phyloP scores from a whole-genome alignment of 2,888 invertebrate species.

The Incurvaria masculella region DNA sequence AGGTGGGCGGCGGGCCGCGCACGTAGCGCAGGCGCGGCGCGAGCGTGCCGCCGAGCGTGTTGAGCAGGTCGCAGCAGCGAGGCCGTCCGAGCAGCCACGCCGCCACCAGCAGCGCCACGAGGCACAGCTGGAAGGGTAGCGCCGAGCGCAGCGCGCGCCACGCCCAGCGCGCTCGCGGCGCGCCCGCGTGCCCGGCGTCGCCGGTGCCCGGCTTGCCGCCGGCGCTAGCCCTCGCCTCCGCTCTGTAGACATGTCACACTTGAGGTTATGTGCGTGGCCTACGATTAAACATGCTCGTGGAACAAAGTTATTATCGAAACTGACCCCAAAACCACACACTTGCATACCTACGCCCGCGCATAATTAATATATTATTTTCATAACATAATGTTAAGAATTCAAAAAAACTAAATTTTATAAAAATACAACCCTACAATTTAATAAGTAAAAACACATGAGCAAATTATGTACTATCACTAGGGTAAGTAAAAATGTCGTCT shows the following conservation, averaged over 20 bases:
- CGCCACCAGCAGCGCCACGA: conserved; percentile 69
- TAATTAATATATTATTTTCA: too few relatives aligned
- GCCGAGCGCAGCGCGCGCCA: conserved; percentile 74
- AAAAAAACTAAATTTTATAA: too few relatives aligned
- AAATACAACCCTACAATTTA: too few relatives aligned
- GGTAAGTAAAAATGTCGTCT: too few relatives aligned
- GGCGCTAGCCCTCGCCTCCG: conserved; percentile 26
- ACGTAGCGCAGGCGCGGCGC: conserved; percentile 80
- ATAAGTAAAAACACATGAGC: too few relatives aligned
- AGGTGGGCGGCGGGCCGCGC: conserved; percentile 79
- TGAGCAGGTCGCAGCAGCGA: conserved; percentile 74
- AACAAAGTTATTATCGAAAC: too few relatives aligned
- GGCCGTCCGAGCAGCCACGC: conserved; percentile 74
- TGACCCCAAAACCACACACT: too few relatives aligned
- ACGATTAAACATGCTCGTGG: too few relatives aligned
- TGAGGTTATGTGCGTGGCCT: too few relatives aligned
- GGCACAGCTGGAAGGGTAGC: conserved; percentile 72
- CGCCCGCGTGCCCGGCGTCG: conserved; percentile 56
- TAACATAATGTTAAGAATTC: too few relatives aligned
- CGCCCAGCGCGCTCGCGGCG: conserved; percentile 59
- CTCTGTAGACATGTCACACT: conserved; percentile 7
- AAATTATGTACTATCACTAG: too few relatives aligned
- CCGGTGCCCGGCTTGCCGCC: conserved; percentile 53
- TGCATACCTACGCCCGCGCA: too few relatives aligned
- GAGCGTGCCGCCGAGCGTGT: conserved; percentile 70